phyloP scores from a whole-genome alignment of 2,797 vertebrate genomes.

The Coilia nasus region DNA sequence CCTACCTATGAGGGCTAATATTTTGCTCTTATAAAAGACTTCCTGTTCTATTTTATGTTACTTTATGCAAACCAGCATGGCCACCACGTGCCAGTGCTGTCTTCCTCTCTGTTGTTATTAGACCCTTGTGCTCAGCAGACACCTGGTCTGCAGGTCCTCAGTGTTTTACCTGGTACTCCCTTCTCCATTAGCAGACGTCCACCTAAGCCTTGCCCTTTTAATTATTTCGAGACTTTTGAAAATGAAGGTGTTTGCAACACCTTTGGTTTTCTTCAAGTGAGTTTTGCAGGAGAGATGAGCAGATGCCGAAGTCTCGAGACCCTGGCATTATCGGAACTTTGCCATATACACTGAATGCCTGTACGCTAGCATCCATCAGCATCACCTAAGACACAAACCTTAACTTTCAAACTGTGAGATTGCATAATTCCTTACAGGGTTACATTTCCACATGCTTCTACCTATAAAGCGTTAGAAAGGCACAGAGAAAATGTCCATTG shows the following conservation, averaged over 20 bases:
- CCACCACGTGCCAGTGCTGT: conserved; percentile 2
- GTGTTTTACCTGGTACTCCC: background rate
- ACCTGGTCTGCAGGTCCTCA: conserved; percentile 16
- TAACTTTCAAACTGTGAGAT: conserved; percentile 10
- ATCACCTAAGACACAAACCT: background rate
- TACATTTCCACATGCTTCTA: background rate
- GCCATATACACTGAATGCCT: background rate
- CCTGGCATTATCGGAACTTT: conserved; percentile 1
- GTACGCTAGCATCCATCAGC: background rate
- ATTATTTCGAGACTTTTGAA: background rate
- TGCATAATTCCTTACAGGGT: background rate
- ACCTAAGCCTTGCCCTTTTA: background rate
- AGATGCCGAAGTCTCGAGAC: background rate
- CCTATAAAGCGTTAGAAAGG: background rate
- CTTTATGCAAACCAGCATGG: background rate
- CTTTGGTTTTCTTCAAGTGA: background rate
- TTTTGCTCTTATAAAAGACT: background rate
- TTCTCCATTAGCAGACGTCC: conserved; percentile 1
- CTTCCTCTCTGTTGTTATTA: background rate
- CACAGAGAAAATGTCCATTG: background rate
- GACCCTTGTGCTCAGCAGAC: background rate
- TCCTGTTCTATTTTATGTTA: background rate
- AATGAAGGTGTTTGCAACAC: background rate
- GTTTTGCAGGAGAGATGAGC: background rate
- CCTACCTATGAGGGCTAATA: background rate